A percentile compares a stretch with the other conserved stretches of the same genome.
Evolutionary conservation across 1,140 invertebrate species (phyloP).

Genomic region (Tachypleus tridentatus): DNA sequence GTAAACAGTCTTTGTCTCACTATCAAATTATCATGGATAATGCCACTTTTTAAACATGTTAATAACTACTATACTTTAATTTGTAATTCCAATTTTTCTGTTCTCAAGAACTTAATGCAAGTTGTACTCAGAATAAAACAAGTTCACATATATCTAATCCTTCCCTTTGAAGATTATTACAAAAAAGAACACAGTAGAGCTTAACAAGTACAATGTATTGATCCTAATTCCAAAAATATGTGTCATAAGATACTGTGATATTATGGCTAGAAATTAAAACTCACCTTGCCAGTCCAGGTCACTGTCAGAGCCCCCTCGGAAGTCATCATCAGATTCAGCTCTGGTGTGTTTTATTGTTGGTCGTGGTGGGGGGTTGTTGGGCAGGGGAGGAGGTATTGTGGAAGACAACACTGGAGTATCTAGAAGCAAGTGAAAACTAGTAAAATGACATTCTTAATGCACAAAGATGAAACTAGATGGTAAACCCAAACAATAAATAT

Average conservation of each 20-base stretch:
- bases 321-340: conserved; percentile 17
- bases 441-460: neutral
- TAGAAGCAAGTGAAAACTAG: too few relatives aligned
- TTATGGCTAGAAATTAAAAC: neutral
- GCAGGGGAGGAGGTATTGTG: conserved; percentile 16
- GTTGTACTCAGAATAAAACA: neutral
- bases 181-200: neutral
- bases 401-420: too few relatives aligned
- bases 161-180: neutral
- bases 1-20: too few relatives aligned
- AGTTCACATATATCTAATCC: neutral
- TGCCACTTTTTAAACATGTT: too few relatives aligned
- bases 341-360: conserved; percentile 1
- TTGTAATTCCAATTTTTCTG: too few relatives aligned
- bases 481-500: conserved; percentile 5
- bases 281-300: conserved; percentile 16
- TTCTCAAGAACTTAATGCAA: too few relatives aligned
- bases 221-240: neutral
- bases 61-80: too few relatives aligned
- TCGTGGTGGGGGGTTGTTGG: conserved; percentile 17
- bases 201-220: neutral
- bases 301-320: conserved; percentile 15
- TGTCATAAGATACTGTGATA: neutral
- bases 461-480: conserved; percentile 3
- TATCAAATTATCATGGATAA: too few relatives aligned